Base-by-base conservation (phyloP, 2,797 vertebrate species). In the Menidia menidia region DNA sequence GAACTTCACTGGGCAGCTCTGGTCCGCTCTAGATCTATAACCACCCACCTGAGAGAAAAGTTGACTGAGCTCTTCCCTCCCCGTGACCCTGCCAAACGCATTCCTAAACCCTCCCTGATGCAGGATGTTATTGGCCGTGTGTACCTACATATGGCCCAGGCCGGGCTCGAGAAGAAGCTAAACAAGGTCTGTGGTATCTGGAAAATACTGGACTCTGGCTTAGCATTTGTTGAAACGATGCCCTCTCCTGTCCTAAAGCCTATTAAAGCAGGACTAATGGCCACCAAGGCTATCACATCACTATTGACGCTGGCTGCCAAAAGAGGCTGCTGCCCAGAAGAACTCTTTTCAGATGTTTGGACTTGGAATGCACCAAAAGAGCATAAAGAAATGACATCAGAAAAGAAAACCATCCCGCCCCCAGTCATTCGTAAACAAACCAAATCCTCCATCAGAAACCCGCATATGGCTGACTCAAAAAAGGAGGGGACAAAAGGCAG, bases 121-220 rank as follows among this genome's bases (percentile, higher is more conserved):
- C 89, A 96, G 6, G 92, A 94, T 0, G 69, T 97, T 41, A 66
- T 92, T 8, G 96, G 94, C 55, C 76, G 81, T 0, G 85, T 92
- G 7, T 96, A 97, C 0, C 86, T 95, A n/a, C 75, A 64, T 2
- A 75, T 96, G 82, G 93, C 95, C 1, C 70, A 92, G 32, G 89
- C 90, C 60, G 92, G 83, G 51, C 75, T 94, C 57, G 87, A 77
- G 4, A 84, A 80, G 0, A 77, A 78, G 12, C 87, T 67, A 32
- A 87, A 73, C 54, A 93, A 92, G 59, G 44, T 76, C 45, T 68
- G 72, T 30, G 77, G 74, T 18, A 71, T 95, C 55, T 92, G 82
- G 92, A 92, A 93, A 45, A 82, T 94, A 8, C 80, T 98, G 41
- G 94, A 97, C 66, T 88, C 68, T 1, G 96, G 95, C 4, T 76